A percentile compares a stretch with the other conserved stretches of the same genome.
Evolutionary conservation across 1,140 invertebrate genomes (phyloP).

Genomic region (Adelges cooleyi): DNA sequence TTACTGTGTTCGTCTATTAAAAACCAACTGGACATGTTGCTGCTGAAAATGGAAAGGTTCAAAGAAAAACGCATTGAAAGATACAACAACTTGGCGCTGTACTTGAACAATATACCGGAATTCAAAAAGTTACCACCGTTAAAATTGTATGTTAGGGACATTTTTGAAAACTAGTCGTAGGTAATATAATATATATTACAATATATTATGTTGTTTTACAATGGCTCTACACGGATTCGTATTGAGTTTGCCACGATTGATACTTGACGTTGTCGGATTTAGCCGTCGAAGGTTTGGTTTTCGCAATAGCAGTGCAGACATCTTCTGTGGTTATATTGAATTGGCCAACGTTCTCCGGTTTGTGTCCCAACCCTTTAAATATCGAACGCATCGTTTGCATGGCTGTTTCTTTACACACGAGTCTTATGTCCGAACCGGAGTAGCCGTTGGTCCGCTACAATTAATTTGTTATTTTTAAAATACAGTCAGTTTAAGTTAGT

Average conservation of each 20-base stretch:
- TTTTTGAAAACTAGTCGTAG: too few relatives aligned
- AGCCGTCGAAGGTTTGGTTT: slow-evolving; percentile 2
- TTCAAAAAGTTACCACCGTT: slow-evolving; percentile 8
- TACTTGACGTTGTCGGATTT: slow-evolving; percentile 3
- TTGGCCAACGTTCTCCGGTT: not conserved
- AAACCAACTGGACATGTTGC: not conserved
- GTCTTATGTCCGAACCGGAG: slow-evolving; percentile 76
- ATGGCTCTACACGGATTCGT: not conserved
- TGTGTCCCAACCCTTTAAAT: slow-evolving; percentile 32
- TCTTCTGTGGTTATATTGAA: slow-evolving; percentile 6
- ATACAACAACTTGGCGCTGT: slow-evolving; percentile 9
- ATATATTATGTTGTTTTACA: too few relatives aligned
- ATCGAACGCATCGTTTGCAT: slow-evolving; percentile 46
- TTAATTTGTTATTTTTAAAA: slow-evolving; percentile 9
- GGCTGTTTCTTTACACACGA: slow-evolving; percentile 76
- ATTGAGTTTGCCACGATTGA: slow-evolving; percentile 3
- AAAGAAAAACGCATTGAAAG: not conserved
- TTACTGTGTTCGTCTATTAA: not conserved
- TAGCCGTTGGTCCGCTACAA: slow-evolving; percentile 59
- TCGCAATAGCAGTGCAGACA: not conserved
- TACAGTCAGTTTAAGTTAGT: not conserved
- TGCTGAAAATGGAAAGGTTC: slow-evolving; percentile 10
- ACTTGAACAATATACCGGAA: not conserved
- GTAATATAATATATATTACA: too few relatives aligned
- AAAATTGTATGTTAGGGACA: not conserved